Evolutionary conservation across 92 coral and sea anemone genomes (phyloP), one percentile per base, ranked within the genome.

Genomic region (Micromussa lordhowensis): DNA sequence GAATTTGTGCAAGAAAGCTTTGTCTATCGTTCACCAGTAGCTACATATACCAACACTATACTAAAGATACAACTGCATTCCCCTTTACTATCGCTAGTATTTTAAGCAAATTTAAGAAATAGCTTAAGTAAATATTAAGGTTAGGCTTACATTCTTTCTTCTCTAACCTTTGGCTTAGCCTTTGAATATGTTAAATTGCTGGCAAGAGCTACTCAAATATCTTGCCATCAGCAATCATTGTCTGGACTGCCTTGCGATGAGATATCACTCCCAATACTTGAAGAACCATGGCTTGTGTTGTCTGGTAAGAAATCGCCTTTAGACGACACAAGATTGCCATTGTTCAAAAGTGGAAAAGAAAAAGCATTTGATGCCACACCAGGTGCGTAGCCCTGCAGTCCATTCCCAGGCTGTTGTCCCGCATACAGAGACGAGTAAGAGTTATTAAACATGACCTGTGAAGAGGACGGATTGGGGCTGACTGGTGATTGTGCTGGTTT

Each of bases 381-480:
- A 24, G 88, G 81, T 24, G 89, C 44, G 68, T 77, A 86, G 29
- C 83, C 89, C 83, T 86, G 89, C 26, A 83, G 19, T 26, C 59
- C 89, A 86, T 71, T 86, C 5, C 78, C 83, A 29, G 78, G 59
- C 36, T 80, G 80, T 28, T 91, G 93, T 29, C 85, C 81, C 13
- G 87, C 79, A 49, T 82, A 91, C 86, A 93, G 69, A 9, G 96
- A 86, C 40, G 89, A 84, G 73, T 74, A 93, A 35, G 94, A 81
- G 90, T 88, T 93, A 58, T 92, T 92, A 30, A 93, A 93, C 92
- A 91, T 44, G 83, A 91, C 84, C 44, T 90, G 96, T 18, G 96
- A 75, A 64, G 92, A 80, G 28, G 88, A 58, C 12, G 92, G 94
- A 48, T 85, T 89, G 24, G 96, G 85, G 32, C 88, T 87, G 10